Conservation (phyloP, 92 coral and sea anemone genomes). For the Epizoanthus rinbou region DNA sequence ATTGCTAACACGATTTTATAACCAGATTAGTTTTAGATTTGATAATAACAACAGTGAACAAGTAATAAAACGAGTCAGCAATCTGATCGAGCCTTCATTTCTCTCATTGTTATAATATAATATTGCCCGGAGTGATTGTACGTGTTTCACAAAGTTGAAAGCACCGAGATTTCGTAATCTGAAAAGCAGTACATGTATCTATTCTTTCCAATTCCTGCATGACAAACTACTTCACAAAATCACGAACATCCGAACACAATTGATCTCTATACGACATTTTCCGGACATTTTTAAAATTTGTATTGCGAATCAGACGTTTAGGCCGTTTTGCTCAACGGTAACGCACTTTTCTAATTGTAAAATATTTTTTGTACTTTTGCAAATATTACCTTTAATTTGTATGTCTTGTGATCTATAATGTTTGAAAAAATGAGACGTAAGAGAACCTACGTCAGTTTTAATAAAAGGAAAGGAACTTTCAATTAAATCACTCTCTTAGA, state of each 20-base stretch:
- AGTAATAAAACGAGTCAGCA: background rate
- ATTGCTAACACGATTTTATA: background rate
- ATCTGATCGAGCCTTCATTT: constrained; percentile 2
- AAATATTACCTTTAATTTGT: too few relatives aligned
- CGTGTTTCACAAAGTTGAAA: background rate
- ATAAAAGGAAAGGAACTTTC: background rate
- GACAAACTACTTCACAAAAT: background rate
- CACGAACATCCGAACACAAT: too few relatives aligned
- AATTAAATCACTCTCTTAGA: background rate
- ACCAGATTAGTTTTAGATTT: constrained; percentile 10
- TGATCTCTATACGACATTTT: too few relatives aligned
- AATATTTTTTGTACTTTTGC: too few relatives aligned
- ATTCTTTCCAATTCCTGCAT: background rate
- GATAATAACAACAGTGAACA: background rate
- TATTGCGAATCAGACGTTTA: too few relatives aligned
- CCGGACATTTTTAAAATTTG: too few relatives aligned
- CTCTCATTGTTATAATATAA: background rate
- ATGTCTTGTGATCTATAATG: background rate
- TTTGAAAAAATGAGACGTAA: background rate
- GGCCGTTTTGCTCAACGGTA: too few relatives aligned
- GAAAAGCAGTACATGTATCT: background rate
- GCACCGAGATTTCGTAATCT: background rate
- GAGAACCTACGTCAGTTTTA: background rate
- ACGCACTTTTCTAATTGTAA: too few relatives aligned
- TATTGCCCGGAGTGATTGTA: constrained; percentile 10